These are phyloP conservation scores for Diadophis punctatus DNA, from an alignment of 2,113 vertebrate species.

Conservation along the genomic window DNA sequence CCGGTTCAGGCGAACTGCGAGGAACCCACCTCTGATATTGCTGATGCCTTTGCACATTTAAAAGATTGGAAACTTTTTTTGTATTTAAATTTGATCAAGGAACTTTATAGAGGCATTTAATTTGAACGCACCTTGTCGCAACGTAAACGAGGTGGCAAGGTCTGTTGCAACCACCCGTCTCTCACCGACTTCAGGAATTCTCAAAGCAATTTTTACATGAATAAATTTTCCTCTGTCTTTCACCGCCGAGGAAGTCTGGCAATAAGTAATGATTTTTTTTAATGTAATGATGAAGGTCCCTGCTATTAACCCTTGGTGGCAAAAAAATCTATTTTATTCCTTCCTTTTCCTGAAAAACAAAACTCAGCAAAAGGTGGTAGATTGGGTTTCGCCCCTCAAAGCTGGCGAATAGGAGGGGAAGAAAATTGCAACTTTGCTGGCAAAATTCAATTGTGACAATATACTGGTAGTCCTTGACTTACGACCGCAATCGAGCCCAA, in stretches of 20 bases:
- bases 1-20: too few species aligned
- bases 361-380: not conserved
- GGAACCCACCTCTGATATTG: too few species aligned
- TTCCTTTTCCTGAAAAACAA: not conserved
- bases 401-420: not conserved
- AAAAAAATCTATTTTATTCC: not conserved
- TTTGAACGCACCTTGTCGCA: slow-evolving; percentile 40
- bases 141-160: slow-evolving; percentile 19
- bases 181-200: slow-evolving; percentile 45
- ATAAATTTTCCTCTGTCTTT: slow-evolving; percentile 39
- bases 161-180: slow-evolving; percentile 31
- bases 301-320: slow-evolving; percentile 42
- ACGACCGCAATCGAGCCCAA: too few species aligned
- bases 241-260: slow-evolving; percentile 14
- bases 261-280: slow-evolving; percentile 40
- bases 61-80: slow-evolving; percentile 13
- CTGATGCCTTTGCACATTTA: slow-evolving; percentile 38
- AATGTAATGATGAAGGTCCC: slow-evolving; percentile 1
- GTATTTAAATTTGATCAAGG: slow-evolving; percentile 52
- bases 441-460: rapidly evolving
- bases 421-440: rapidly evolving
- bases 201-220: slow-evolving; percentile 38
- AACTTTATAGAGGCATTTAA: slow-evolving; percentile 61
- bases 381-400: not conserved
- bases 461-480: too few species aligned